Evolutionary conservation across 2,797 vertebrate genomes (phyloP).

Genomic region (Margarornis squamiger): DNA sequence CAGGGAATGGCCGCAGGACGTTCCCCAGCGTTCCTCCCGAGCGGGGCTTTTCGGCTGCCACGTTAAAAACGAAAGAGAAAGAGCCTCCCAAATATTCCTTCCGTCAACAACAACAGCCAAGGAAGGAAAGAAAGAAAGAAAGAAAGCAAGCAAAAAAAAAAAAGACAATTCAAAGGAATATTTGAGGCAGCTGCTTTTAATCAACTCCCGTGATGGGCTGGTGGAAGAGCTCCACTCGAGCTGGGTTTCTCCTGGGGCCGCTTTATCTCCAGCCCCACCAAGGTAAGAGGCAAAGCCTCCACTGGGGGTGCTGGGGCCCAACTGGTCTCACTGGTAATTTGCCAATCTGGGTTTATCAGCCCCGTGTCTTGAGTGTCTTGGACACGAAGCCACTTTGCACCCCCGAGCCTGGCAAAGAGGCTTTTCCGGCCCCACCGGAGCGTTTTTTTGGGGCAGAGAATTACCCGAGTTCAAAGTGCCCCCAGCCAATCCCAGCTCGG

Average conservation of each 20-base stretch:
- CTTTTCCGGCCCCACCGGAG: background rate
- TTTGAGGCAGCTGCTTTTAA: background rate
- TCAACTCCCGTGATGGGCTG: constrained; percentile 1
- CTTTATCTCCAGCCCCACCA: background rate
- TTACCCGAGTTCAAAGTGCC: constrained; percentile 55
- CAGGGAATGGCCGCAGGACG: background rate
- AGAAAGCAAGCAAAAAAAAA: no score
- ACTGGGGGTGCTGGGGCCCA: background rate
- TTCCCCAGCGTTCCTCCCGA: background rate
- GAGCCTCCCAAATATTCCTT: background rate
- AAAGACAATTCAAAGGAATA: constrained; percentile 12
- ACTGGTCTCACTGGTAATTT: background rate
- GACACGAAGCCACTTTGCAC: background rate
- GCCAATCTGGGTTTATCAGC: background rate
- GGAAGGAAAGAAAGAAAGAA: background rate
- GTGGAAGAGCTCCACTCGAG: constrained; percentile 56
- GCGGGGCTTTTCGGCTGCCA: background rate
- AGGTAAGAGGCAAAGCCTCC: background rate
- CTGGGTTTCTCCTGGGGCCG: background rate
- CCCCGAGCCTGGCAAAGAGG: background rate
- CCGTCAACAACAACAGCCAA: background rate
- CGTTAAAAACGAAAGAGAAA: constrained; percentile 1
- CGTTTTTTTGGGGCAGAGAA: constrained; percentile 38
- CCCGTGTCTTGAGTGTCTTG: background rate
- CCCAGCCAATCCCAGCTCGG: constrained; percentile 47